A percentile compares a stretch with the other conserved stretches of the same genome.
Conservation (phyloP, 2,888 invertebrate species). For the Sinotaia quadrata region DNA sequence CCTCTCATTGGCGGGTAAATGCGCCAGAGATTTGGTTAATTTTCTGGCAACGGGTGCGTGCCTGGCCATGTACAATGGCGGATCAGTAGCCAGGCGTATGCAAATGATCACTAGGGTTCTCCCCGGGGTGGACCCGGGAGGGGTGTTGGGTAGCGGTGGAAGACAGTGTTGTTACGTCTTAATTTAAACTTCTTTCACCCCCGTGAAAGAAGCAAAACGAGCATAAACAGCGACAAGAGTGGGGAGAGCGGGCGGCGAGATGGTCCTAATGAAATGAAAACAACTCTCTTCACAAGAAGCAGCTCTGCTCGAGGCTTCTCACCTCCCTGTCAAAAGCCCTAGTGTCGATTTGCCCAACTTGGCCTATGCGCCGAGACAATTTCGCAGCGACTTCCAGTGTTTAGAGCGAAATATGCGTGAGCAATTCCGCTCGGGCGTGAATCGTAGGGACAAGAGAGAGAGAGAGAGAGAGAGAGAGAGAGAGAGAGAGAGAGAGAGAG, state of each 20-base stretch:
- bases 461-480: too few relatives aligned
- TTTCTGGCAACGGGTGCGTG: constrained; percentile 17
- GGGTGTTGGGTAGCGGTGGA: constrained; percentile 1
- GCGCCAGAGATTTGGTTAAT: constrained; percentile 2
- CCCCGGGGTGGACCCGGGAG: too few relatives aligned
- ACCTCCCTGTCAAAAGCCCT: constrained; percentile 25
- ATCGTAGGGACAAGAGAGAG: too few relatives aligned
- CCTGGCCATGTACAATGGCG: constrained; percentile 19
- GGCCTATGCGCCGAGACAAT: too few relatives aligned
- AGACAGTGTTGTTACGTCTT: constrained; percentile 23
- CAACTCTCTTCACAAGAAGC: constrained; percentile 10
- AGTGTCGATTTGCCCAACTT: neutral
- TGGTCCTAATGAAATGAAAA: constrained; percentile 27
- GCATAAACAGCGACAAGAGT: constrained; percentile 5
- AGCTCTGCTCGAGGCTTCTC: constrained; percentile 21
- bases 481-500: too few relatives aligned
- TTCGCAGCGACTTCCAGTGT: too few relatives aligned
- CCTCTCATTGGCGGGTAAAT: neutral
- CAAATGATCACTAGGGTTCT: constrained; percentile 18
- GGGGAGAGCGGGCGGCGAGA: constrained; percentile 21
- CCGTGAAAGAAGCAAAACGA: constrained; percentile 26
- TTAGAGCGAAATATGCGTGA: too few relatives aligned
- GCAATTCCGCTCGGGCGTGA: too few relatives aligned
- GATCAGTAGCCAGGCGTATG: constrained; percentile 12
- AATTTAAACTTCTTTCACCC: constrained; percentile 24